A percentile compares a stretch with the other conserved stretches of the same genome.
Conservation (phyloP, 2,888 invertebrate species). For the Cordilura impudica region DNA sequence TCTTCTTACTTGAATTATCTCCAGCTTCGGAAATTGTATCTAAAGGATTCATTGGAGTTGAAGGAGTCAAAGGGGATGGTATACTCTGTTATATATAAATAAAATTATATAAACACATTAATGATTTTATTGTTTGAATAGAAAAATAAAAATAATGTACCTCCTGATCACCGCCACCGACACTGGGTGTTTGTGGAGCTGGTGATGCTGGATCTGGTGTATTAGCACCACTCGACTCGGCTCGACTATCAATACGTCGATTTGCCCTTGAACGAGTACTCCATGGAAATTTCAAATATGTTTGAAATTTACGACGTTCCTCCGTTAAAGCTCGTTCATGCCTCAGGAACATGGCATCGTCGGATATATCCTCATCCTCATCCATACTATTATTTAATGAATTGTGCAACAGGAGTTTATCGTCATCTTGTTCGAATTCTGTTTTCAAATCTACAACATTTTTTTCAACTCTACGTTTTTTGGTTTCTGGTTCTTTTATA, state of each 20-base stretch:
- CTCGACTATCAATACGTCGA: slow-evolving; percentile 83
- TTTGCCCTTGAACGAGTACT: slow-evolving; percentile 80
- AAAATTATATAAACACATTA: background rate
- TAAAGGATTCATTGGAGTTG: slow-evolving; percentile 69
- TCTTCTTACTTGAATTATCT: slow-evolving; percentile 64
- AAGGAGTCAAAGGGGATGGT: slow-evolving; percentile 75
- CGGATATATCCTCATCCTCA: slow-evolving; percentile 86
- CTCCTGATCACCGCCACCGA: slow-evolving; percentile 74
- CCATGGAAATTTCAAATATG: slow-evolving; percentile 77
- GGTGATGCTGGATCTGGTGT: slow-evolving; percentile 86
- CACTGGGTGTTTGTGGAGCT: slow-evolving; percentile 72
- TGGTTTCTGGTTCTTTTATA: slow-evolving; percentile 43
- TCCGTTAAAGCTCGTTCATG: slow-evolving; percentile 84
- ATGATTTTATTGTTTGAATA: background rate
- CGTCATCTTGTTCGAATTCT: background rate
- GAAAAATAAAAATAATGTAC: slow-evolving; percentile 63
- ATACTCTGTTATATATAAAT: slow-evolving; percentile 69
- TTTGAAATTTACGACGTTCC: slow-evolving; percentile 85
- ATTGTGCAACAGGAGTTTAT: slow-evolving; percentile 20
- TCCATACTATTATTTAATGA: slow-evolving; percentile 17
- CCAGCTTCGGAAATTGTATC: slow-evolving; percentile 69
- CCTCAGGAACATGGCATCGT: slow-evolving; percentile 83
- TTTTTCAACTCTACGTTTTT: slow-evolving; percentile 57
- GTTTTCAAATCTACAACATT: slow-evolving; percentile 17
- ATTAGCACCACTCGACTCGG: slow-evolving; percentile 85